Evolutionary conservation across 2,113 vertebrate species (phyloP), one percentile per base, ranked within the genome.

Genomic region (Coryphaenoides rupestris): DNA sequence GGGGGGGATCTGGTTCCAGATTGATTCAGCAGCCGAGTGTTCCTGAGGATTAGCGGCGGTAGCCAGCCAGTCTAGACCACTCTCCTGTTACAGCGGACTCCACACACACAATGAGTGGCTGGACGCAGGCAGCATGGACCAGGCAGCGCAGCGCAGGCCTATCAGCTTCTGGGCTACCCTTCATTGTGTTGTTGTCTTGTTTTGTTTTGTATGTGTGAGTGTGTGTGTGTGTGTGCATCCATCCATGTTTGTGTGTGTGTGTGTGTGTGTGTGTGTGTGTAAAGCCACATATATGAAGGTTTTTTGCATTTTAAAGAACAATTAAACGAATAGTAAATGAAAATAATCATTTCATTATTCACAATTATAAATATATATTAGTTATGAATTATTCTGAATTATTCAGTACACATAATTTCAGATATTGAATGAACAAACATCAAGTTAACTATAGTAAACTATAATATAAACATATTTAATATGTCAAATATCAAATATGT

Each of bases 41-140:
- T 93, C 91, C 90, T 78, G 81, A 86, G 95, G 95, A 98, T 98
- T 98, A 98, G 89, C 86, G 87, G 77, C 79, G 87, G 94, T 93
- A 96, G 95, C 93, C 95, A 82, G 89, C 87, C 90, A 93, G 95
- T 96, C 95, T 98, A 95, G 94, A 96, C 94, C 91, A 88, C 82
- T 92, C 93, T 95, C 94, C 91, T 84, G 92, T 96, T 94, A 92
- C 93, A 90, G 89, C 87, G 91, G 92, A 89, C 79, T 0, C 33
- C 13, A 7, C 33, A 76, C 84, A 92, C 90, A 93, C 93, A 95
- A 94, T 93, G 78, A 92, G 87, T 88, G 88, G 52, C 21, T 50
- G 47, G n/a, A 50, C 47, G n/a, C 15, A 33, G 23, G 16, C 56
- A 28, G 21, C 55, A 75, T 68, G 45, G 19, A 69, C 70, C 75